Base-by-base conservation (phyloP, 2,797 vertebrate species). In the Falco peregrinus region DNA sequence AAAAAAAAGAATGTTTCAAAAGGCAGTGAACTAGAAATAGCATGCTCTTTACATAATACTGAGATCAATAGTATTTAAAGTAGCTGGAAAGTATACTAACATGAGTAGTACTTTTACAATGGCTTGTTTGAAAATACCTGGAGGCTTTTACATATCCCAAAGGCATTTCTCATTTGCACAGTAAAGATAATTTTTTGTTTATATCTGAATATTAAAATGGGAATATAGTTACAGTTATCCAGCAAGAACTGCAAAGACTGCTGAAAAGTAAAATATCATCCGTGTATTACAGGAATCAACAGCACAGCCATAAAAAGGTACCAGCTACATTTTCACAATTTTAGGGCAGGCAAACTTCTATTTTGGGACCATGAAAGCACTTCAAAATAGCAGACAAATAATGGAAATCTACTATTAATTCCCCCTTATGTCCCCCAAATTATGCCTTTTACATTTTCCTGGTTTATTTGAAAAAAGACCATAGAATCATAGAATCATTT, bases 1-100 rank as follows among this genome's bases (percentile, higher is more conserved):
- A 2, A 71, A 48, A 91, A 78, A 78, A 71, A 71, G 5, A 90
- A 64, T 50, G 35, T 97, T 98, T 97, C 93, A 97, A 97, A 96
- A 97, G 87, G 77, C 80, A 97, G 77, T 88, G 89, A 97, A 93
- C 95, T 95, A 97, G 97, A 97, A 98, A 97, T 96, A 98, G 95
- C 73, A 97, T 95, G 90, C 74, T 88, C 89, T 98, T 97, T 97
- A 97, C 97, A 98, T 97, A 98, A 98, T 96, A 96, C 76, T 87
- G 95, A 98, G 98, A 98, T 98, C 98, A 98, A 98, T 98, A 97
- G 97, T 98, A 98, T 98, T 98, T 98, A 97, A 98, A 98, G 93
- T 97, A 98, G 98, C 93, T 98, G 63, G 37, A 95, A 98, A 98
- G 87, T 96, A 97, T 85, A 97, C 93, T 96, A 97, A 97, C 93